These are phyloP conservation scores for Megaceryle alcyon DNA, from an alignment of 2,797 vertebrate genomes.

Conservation along the genomic window DNA sequence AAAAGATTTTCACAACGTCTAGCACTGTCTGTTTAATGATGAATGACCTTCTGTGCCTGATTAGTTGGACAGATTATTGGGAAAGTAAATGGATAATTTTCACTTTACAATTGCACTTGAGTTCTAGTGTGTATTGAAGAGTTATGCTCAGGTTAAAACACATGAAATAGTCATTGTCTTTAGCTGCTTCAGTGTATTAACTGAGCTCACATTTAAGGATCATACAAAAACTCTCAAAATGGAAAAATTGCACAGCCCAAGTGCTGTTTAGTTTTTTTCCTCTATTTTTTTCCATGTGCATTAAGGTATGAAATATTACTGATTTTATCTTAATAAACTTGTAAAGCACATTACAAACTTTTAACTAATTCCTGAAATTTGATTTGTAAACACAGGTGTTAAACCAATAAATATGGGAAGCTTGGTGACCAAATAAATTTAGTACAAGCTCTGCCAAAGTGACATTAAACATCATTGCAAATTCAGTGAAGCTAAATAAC, in stretches of 20 bases:
- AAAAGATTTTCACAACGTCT: background rate
- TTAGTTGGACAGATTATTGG: background rate
- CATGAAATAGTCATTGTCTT: background rate
- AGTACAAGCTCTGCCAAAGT: background rate
- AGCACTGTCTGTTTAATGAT: background rate
- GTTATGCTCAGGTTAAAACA: background rate
- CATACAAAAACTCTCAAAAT: background rate
- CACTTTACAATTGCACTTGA: background rate
- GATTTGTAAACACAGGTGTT: background rate
- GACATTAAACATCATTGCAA: background rate
- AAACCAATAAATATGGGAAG: background rate
- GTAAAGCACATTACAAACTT: background rate
- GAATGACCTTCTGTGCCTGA: background rate
- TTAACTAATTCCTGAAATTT: background rate
- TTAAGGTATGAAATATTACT: background rate
- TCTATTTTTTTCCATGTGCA: rapidly evolving
- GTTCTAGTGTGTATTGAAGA: background rate
- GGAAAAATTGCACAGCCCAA: background rate
- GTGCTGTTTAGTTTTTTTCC: background rate
- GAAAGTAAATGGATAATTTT: background rate
- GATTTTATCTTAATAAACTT: background rate
- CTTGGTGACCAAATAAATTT: background rate
- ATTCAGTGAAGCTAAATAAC: slow-evolving; percentile 16
- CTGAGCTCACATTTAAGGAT: background rate
- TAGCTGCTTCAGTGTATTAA: background rate